These are phyloP conservation scores for Camponotus floridanus DNA, from an alignment of 1,140 invertebrate genomes.

Conservation along the genomic window DNA sequence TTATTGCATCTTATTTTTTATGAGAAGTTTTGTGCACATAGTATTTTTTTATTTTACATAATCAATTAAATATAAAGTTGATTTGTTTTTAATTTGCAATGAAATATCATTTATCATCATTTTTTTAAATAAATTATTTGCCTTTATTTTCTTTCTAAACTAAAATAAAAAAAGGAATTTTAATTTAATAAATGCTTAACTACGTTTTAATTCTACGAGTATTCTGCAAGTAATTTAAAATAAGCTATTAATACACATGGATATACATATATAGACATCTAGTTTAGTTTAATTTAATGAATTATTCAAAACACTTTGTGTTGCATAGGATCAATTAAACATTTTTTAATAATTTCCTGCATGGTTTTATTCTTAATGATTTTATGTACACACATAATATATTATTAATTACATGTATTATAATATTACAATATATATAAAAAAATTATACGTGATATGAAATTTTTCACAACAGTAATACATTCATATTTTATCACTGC, in stretches of 20 bases:
- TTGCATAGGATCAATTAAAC: neutral
- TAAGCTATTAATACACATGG: neutral
- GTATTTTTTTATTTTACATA: neutral
- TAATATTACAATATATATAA: neutral
- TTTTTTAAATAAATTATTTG: neutral
- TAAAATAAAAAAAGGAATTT: neutral
- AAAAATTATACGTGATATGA: neutral
- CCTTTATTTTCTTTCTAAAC: neutral
- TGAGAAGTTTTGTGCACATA: neutral
- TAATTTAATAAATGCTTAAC: neutral
- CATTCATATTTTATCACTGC: neutral
- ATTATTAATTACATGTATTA: constrained; percentile 5
- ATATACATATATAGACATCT: neutral
- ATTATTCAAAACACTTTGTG: neutral
- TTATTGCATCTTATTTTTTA: neutral
- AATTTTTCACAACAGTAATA: neutral
- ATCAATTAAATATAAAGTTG: neutral
- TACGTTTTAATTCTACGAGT: neutral
- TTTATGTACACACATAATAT: neutral
- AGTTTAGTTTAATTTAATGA: neutral
- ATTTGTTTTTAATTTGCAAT: neutral
- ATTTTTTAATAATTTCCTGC: neutral
- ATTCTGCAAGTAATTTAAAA: neutral
- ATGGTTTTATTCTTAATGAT: neutral
- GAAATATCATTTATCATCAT: neutral